phyloP scores from a whole-genome alignment of 2,113 vertebrate species.

The Saguinus imperator region DNA sequence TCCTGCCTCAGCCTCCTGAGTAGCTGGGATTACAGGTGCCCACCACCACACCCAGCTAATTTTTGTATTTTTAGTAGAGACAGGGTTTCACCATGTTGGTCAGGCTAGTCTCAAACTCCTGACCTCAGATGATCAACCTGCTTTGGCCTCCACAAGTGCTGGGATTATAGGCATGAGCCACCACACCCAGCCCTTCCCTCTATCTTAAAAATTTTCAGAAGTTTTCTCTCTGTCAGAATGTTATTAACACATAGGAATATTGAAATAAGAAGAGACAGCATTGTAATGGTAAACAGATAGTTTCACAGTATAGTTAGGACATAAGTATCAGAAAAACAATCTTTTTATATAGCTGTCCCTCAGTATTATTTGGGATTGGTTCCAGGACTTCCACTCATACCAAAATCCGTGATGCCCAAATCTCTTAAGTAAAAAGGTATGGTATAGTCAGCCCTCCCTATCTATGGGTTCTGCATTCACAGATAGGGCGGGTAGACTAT shows the following conservation, averaged over 20 bases:
- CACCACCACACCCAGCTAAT: too few species aligned
- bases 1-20: too few species aligned
- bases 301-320: not conserved
- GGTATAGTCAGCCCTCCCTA: not conserved
- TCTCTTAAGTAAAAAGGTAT: not conserved
- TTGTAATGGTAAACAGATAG: slow-evolving; percentile 3
- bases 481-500: not conserved
- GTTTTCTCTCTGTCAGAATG: slow-evolving; percentile 1
- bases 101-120: too few species aligned
- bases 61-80: too few species aligned
- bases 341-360: not conserved
- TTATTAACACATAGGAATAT: slow-evolving; percentile 9
- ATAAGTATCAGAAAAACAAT: not conserved
- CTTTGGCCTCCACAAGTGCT: too few species aligned
- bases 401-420: not conserved
- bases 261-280: slow-evolving; percentile 37
- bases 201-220: slow-evolving; percentile 3
- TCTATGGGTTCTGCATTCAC: not conserved
- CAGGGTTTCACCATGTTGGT: too few species aligned
- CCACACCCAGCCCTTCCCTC: not conserved
- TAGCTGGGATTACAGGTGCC: too few species aligned
- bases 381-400: not conserved
- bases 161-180: too few species aligned
- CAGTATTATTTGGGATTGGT: not conserved
- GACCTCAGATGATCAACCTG: too few species aligned